A percentile compares a stretch with the other conserved stretches of the same genome.
Conservation (phyloP, 2,113 vertebrate species). For the Eurypyga helias region DNA sequence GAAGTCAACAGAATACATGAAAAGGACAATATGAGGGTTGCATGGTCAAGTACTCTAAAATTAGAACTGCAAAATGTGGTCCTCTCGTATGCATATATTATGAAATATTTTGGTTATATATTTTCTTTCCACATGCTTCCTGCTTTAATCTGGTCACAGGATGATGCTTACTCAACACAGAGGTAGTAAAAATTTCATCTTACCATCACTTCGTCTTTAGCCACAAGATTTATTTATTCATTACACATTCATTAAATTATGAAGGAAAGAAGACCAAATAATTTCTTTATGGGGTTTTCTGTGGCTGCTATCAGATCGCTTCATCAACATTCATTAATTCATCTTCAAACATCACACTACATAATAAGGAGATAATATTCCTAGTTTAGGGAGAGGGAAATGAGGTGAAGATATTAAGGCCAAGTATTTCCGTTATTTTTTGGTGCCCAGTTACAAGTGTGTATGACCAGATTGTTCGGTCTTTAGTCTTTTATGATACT, state of each 20-base stretch:
- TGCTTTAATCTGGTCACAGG: slow-evolving; percentile 18
- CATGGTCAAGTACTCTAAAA: background rate
- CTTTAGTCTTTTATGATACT: background rate
- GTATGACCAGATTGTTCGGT: background rate
- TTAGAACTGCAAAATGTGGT: background rate
- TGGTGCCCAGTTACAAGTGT: background rate
- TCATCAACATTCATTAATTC: background rate
- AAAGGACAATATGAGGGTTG: background rate
- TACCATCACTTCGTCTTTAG: background rate
- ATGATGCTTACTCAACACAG: background rate
- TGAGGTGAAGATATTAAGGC: background rate
- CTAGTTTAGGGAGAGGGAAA: background rate
- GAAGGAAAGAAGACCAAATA: background rate
- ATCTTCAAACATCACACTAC: background rate
- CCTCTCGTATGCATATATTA: background rate
- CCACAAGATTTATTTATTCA: background rate
- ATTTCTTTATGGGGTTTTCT: background rate
- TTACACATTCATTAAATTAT: background rate
- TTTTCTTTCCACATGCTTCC: slow-evolving; percentile 39
- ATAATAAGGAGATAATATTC: background rate
- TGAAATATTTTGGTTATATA: background rate
- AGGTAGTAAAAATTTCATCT: slow-evolving; percentile 11
- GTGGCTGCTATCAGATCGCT: background rate
- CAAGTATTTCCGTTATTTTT: background rate
- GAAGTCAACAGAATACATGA: background rate